Evolutionary conservation across 2,797 vertebrate genomes (phyloP), one percentile per base, ranked within the genome.

Genomic region (Cirrhinus mrigala): DNA sequence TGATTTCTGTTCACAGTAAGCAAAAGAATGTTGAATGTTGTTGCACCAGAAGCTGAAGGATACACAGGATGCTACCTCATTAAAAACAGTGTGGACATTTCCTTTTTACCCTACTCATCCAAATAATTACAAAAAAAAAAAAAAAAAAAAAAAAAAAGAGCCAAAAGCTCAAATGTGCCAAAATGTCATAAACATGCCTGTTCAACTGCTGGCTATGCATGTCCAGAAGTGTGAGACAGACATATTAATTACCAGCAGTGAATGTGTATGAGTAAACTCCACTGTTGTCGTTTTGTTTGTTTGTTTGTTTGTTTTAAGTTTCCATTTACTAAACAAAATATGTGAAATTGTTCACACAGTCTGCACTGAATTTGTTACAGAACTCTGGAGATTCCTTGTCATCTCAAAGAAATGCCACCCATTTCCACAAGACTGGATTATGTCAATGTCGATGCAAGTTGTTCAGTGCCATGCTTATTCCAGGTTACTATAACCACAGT

Each of bases 31-130:
- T 1, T 76, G 29, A 76, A 76, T 54, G 9, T 37, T 10, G 24
- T 76, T 56, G 74, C 29, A 8, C 74, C 50, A 33, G 74, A 56
- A 37, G 74, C 18, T 12, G 50, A 76, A 76, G 50, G 74, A 11
- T 56, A 58, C 20, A 54, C 50, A 37, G 50, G 50, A 5, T 54
- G n/a, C 74, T 56, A 76, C 10, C 27, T 76, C 2, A 76, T 37
- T 6, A 56, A 76, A 56, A 37, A 54, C 9, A 33, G 1, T 75
- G 24, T 75, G 1, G 73, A 75, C 46, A 18, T 75, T 3, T 52
- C 73, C 18, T 27, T 27, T 54, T 54, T 75, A 54, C 48, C 29
- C 1, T 76, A 58, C 4, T 56, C 74, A 37, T 56, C 74, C 12
- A 76, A 56, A 56, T 18, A 58, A 37, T 37, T 56, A 14, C 18